Evolutionary conservation across 2,888 invertebrate genomes (phyloP).

Genomic region (Clanis bilineata): DNA sequence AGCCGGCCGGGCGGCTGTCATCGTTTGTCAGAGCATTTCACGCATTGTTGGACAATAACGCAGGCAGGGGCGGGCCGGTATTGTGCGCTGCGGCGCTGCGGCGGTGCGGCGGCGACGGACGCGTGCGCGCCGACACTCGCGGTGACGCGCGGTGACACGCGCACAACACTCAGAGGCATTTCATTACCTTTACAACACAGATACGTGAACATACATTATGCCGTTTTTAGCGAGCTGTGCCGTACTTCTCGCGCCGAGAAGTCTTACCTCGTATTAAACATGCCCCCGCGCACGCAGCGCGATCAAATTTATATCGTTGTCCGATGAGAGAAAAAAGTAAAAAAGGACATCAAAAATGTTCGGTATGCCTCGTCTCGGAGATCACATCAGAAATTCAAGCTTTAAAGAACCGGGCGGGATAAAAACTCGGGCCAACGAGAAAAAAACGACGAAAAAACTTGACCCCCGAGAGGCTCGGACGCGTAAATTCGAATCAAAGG

Average conservation of each 20-base stretch:
- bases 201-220: not conserved
- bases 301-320: slow-evolving; percentile 66
- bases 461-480: slow-evolving; percentile 62
- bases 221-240: slow-evolving; percentile 17
- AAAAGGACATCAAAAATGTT: slow-evolving; percentile 75
- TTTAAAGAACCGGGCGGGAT: slow-evolving; percentile 64
- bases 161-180: slow-evolving; percentile 40
- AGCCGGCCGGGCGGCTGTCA: slow-evolving; percentile 75
- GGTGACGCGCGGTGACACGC: not conserved
- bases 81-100: slow-evolving; percentile 46
- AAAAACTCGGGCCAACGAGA: slow-evolving; percentile 51
- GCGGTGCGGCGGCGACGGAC: slow-evolving; percentile 53
- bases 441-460: slow-evolving; percentile 44
- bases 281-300: slow-evolving; percentile 47
- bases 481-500: slow-evolving; percentile 76
- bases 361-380: slow-evolving; percentile 75
- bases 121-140: slow-evolving; percentile 30
- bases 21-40: slow-evolving; percentile 83
- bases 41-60: slow-evolving; percentile 82
- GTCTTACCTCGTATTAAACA: slow-evolving; percentile 37
- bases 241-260: slow-evolving; percentile 8
- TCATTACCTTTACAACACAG: slow-evolving; percentile 26
- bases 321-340: slow-evolving; percentile 56
- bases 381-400: slow-evolving; percentile 80
- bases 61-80: slow-evolving; percentile 59